Evolutionary conservation across 2,113 vertebrate species (phyloP).

Genomic region (Pseudorectes ferrugineus): DNA sequence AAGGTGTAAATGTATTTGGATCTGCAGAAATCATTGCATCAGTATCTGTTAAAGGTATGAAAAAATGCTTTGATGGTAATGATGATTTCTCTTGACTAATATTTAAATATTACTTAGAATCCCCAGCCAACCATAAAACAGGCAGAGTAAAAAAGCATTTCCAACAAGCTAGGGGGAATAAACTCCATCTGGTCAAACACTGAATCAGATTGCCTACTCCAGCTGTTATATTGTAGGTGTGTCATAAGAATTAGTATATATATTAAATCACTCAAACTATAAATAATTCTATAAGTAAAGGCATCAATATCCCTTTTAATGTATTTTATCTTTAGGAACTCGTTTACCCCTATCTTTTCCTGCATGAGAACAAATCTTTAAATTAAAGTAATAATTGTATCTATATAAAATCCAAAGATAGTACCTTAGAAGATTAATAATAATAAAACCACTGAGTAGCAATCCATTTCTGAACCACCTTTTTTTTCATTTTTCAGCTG

Average conservation of each 20-base stretch:
- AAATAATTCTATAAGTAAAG: neutral
- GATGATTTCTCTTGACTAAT: neutral
- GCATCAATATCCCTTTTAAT: neutral
- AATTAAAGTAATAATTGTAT: neutral
- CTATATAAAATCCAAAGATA: neutral
- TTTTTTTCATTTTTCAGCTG: neutral
- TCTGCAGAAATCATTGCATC: slow-evolving; percentile 86
- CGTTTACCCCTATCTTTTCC: neutral
- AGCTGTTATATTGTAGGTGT: neutral
- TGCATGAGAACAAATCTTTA: neutral
- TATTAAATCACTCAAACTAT: neutral
- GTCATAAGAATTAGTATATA: neutral
- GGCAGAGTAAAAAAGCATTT: neutral
- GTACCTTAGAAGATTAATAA: neutral
- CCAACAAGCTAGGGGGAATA: fast-evolving
- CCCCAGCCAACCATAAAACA: neutral
- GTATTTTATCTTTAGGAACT: neutral
- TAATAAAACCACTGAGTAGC: neutral
- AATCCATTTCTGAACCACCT: neutral
- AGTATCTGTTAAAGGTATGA: slow-evolving; percentile 91
- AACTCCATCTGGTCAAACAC: neutral
- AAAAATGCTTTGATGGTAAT: neutral
- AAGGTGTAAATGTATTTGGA: slow-evolving; percentile 89
- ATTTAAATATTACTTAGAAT: neutral
- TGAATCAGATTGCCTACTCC: neutral